Percentiles rank a stretch among this genome's conserved stretches.
Conservation (phyloP, 2,888 invertebrate species). For the Catocala nupta region DNA sequence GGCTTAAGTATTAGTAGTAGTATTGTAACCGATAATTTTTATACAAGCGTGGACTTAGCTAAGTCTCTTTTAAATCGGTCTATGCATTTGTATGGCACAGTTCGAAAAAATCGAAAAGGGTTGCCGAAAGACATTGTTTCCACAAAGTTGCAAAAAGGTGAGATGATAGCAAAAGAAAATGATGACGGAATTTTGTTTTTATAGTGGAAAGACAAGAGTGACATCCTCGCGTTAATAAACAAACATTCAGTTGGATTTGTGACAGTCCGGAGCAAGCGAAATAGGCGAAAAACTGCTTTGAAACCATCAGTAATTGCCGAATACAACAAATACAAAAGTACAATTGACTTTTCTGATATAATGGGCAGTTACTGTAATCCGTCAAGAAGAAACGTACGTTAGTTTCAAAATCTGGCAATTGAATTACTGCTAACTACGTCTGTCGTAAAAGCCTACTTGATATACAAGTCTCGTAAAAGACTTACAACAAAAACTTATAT, state of each 20-base stretch:
- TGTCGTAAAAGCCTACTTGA: background rate
- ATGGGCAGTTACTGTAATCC: background rate
- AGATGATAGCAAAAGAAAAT: slow-evolving; percentile 12
- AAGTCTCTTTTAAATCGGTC: no score
- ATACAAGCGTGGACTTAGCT: no score
- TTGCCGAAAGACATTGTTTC: no score
- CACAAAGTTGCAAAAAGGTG: slow-evolving; percentile 5
- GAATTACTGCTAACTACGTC: slow-evolving; percentile 3
- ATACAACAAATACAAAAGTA: slow-evolving; percentile 17
- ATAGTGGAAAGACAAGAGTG: slow-evolving; percentile 20
- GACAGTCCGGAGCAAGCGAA: slow-evolving; percentile 9
- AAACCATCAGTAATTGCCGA: slow-evolving; percentile 17
- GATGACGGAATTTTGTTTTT: slow-evolving; percentile 10
- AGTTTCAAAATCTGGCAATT: slow-evolving; percentile 17
- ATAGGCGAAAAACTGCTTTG: slow-evolving; percentile 7
- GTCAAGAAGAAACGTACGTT: slow-evolving; percentile 9
- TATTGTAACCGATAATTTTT: no score
- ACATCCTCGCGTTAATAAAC: slow-evolving; percentile 13
- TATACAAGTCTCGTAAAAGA: slow-evolving; percentile 1
- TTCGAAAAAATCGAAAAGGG: no score
- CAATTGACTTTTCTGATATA: slow-evolving; percentile 20
- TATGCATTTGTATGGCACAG: no score
- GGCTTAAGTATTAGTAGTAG: no score
- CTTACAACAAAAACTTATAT: slow-evolving; percentile 1
- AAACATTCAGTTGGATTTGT: slow-evolving; percentile 17